Evolutionary conservation across 2,888 invertebrate species (phyloP).

Genomic region (Phortica okadai): DNA sequence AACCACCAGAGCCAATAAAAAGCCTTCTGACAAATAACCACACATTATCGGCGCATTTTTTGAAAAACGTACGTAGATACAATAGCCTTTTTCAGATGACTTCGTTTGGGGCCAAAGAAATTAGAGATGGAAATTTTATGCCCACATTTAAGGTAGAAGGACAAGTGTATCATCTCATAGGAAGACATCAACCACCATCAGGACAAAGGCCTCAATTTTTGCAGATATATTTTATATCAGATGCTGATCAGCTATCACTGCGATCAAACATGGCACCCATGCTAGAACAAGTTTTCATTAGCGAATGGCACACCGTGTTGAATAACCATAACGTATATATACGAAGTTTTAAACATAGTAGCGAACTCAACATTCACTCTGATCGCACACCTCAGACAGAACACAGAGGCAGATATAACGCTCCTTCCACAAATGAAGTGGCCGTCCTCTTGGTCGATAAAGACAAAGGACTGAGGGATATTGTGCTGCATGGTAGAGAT

Average conservation of each 20-base stretch:
- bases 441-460: too few relatives aligned
- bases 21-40: neutral
- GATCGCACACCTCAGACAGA: too few relatives aligned
- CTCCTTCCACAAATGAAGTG: too few relatives aligned
- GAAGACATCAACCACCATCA: neutral
- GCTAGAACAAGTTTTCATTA: neutral
- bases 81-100: neutral
- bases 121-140: neutral
- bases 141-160: neutral
- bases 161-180: neutral
- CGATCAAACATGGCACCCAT: neutral
- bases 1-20: neutral
- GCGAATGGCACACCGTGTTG: neutral
- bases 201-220: neutral
- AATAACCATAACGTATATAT: too few relatives aligned
- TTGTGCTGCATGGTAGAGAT: conserved; percentile 30
- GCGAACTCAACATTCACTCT: too few relatives aligned
- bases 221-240: neutral
- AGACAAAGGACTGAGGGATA: too few relatives aligned
- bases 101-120: neutral
- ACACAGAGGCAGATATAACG: too few relatives aligned
- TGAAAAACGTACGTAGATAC: neutral
- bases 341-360: too few relatives aligned
- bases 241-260: neutral
- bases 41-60: neutral